Evolutionary conservation across 2,113 vertebrate species (phyloP).

Genomic region (Erpornis zantholeuca): DNA sequence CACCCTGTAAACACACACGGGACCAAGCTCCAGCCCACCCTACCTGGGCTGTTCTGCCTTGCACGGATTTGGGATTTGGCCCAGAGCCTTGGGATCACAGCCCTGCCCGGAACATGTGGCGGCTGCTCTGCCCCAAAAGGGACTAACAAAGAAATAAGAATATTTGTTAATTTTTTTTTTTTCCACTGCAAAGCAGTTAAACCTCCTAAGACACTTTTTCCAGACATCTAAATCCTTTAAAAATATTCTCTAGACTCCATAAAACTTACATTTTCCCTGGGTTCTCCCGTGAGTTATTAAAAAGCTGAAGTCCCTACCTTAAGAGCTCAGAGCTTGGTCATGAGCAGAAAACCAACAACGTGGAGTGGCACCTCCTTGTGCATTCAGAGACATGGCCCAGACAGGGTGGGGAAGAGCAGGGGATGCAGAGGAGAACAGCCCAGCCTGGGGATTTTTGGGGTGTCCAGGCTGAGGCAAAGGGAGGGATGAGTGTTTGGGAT

Average conservation of each 20-base stretch:
- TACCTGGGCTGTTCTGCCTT: not conserved
- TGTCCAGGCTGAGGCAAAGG: not conserved
- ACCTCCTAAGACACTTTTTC: conserved; percentile 61
- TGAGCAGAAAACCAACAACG: conserved; percentile 17
- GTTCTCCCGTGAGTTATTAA: conserved; percentile 54
- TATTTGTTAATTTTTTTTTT: conserved; percentile 47
- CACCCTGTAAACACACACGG: not conserved
- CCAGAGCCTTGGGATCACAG: not conserved
- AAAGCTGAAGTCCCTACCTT: conserved; percentile 48
- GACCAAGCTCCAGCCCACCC: not conserved
- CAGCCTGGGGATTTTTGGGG: not conserved
- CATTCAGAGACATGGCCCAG: not conserved
- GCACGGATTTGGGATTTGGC: not conserved
- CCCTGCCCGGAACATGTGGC: not conserved
- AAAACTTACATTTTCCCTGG: conserved; percentile 55
- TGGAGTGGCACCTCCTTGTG: not conserved
- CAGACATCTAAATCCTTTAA: conserved; percentile 65
- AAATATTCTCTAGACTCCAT: conserved; percentile 69
- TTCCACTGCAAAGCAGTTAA: conserved; percentile 54
- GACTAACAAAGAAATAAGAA: conserved; percentile 44
- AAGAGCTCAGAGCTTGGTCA: conserved; percentile 47
- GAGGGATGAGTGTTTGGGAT: not conserved
- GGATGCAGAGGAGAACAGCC: not conserved
- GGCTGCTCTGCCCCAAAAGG: not conserved
- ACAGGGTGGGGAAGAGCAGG: not conserved